These are phyloP conservation scores for Aphidius colemani DNA, from an alignment of 2,888 invertebrate genomes.

Conservation along the genomic window DNA sequence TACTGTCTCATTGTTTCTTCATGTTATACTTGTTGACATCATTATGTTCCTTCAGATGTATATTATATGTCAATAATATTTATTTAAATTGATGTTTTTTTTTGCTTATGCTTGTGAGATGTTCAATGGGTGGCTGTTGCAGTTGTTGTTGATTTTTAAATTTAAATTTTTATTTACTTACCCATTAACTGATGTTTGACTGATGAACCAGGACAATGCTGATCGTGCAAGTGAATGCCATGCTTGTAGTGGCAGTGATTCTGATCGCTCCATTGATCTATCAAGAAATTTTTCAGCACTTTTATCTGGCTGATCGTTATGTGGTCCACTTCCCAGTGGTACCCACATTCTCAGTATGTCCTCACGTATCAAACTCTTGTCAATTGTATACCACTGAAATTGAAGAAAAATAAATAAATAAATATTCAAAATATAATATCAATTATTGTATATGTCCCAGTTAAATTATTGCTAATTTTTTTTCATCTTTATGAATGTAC, in stretches of 20 bases:
- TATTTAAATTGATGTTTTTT: neutral
- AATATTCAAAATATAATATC: conserved; percentile 2
- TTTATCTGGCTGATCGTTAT: conserved; percentile 63
- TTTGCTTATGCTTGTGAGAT: neutral
- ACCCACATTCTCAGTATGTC: conserved; percentile 67
- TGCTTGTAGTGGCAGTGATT: conserved; percentile 85
- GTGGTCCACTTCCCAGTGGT: conserved; percentile 64
- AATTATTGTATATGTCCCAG: neutral
- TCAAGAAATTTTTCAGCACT: conserved; percentile 77
- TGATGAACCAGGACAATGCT: conserved; percentile 88
- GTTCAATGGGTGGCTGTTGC: too few relatives aligned
- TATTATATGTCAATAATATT: neutral
- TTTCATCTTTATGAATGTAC: conserved; percentile 23
- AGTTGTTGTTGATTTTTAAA: too few relatives aligned
- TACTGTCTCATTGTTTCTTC: neutral
- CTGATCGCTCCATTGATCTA: conserved; percentile 77
- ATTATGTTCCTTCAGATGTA: neutral
- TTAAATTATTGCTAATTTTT: neutral
- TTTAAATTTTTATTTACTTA: conserved; percentile 61
- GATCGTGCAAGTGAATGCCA: conserved; percentile 87
- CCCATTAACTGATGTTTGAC: conserved; percentile 95
- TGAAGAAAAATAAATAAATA: conserved; percentile 30
- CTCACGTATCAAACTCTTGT: conserved; percentile 64
- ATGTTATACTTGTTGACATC: neutral
- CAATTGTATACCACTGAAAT: conserved; percentile 76